Evolutionary conservation across 2,113 vertebrate species (phyloP).

Genomic region (Gymnobelideus leadbeateri): DNA sequence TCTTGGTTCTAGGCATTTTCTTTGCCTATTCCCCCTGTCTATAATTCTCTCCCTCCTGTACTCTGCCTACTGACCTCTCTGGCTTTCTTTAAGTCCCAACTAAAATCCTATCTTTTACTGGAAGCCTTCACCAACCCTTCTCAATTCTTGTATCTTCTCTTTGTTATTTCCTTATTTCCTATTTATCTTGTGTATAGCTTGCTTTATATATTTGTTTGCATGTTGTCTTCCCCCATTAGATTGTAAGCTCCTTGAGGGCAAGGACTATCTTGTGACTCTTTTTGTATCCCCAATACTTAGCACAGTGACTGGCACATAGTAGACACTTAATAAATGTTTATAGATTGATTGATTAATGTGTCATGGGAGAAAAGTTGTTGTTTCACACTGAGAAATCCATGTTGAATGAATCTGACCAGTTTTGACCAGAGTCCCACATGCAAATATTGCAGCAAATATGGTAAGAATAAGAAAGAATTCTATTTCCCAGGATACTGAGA

Average conservation of each 20-base stretch:
- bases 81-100: background rate
- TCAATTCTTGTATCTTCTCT: background rate
- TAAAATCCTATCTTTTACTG: background rate
- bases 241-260: background rate
- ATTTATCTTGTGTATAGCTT: background rate
- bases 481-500: background rate
- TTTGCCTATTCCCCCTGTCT: background rate
- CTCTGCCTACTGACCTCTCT: background rate
- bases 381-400: background rate
- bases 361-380: background rate
- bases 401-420: background rate
- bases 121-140: background rate
- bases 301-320: background rate
- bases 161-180: background rate
- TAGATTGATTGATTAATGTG: background rate
- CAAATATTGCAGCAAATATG: background rate
- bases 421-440: background rate
- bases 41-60: background rate
- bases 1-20: background rate
- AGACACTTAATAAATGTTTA: background rate
- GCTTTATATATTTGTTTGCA: background rate
- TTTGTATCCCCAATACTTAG: background rate
- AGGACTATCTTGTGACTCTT: background rate
- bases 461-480: background rate
- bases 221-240: background rate